A percentile compares a stretch with the other conserved stretches of the same genome.
These are phyloP conservation scores for Allolobophora icterica DNA, from an alignment of 2,888 invertebrate species.

Conservation along the genomic window DNA sequence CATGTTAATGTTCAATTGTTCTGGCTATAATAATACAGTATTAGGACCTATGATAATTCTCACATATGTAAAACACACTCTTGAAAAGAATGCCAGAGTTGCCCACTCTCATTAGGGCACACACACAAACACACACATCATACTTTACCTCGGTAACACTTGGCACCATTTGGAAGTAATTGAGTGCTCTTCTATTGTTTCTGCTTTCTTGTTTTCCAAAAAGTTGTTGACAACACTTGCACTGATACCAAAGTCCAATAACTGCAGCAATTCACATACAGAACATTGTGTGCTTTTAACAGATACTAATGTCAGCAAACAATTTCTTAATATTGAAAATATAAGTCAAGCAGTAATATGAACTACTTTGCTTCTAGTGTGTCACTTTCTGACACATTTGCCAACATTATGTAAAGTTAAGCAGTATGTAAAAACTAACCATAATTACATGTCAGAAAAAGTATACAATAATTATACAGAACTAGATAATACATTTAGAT, in stretches of 20 bases:
- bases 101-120: too few relatives aligned
- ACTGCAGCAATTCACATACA: constrained; percentile 12
- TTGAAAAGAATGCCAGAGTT: too few relatives aligned
- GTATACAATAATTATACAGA: neutral
- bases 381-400: neutral
- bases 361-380: neutral
- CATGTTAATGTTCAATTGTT: too few relatives aligned
- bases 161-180: constrained; percentile 54
- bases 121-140: neutral
- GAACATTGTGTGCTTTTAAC: neutral
- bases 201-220: neutral
- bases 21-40: too few relatives aligned
- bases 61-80: too few relatives aligned
- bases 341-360: constrained; percentile 5
- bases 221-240: neutral
- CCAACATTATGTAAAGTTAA: neutral
- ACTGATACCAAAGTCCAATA: constrained; percentile 19
- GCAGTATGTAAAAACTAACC: neutral
- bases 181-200: constrained; percentile 40
- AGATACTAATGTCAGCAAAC: neutral
- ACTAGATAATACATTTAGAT: neutral
- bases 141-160: constrained; percentile 59
- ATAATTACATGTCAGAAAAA: neutral
- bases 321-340: neutral
- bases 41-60: too few relatives aligned